Conservation (phyloP, 2,888 invertebrate genomes). For the Synergus japonicus region DNA sequence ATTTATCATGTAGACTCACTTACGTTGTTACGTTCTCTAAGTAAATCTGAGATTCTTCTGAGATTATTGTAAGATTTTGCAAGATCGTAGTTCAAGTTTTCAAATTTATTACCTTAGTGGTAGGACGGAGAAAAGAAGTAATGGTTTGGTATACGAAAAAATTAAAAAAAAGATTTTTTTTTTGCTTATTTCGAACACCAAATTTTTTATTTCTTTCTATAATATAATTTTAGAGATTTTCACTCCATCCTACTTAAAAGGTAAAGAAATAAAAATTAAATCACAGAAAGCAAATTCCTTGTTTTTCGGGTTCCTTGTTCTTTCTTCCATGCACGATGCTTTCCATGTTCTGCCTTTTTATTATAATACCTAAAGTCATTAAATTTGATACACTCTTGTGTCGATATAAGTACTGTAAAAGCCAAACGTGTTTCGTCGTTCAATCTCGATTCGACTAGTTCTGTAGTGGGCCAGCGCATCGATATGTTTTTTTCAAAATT, state of each 20-base stretch:
- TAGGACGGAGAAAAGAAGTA: neutral
- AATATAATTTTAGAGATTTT: neutral
- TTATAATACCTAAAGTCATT: slow-evolving; percentile 31
- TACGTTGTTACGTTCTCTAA: slow-evolving; percentile 1
- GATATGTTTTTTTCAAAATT: neutral
- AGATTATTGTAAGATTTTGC: slow-evolving; percentile 8
- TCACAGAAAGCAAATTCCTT: slow-evolving; percentile 56
- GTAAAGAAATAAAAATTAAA: slow-evolving; percentile 46
- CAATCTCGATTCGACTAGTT: slow-evolving; percentile 58
- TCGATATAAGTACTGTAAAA: slow-evolving; percentile 53
- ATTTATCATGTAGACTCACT: neutral
- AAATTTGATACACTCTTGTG: slow-evolving; percentile 13
- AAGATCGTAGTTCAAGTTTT: neutral
- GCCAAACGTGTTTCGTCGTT: slow-evolving; percentile 52
- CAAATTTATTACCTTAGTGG: neutral
- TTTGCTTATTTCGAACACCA: no score
- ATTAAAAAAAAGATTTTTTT: no score
- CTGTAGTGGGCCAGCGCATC: slow-evolving; percentile 43
- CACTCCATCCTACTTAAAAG: neutral
- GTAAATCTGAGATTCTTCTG: slow-evolving; percentile 30
- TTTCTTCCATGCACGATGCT: slow-evolving; percentile 34
- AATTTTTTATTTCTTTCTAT: no score
- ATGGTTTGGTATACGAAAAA: neutral
- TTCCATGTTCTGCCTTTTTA: slow-evolving; percentile 25
- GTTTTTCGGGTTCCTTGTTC: slow-evolving; percentile 47